Evolutionary conservation across 2,797 vertebrate species (phyloP), one percentile per base, ranked within the genome.

Genomic region (Leuciscus waleckii): DNA sequence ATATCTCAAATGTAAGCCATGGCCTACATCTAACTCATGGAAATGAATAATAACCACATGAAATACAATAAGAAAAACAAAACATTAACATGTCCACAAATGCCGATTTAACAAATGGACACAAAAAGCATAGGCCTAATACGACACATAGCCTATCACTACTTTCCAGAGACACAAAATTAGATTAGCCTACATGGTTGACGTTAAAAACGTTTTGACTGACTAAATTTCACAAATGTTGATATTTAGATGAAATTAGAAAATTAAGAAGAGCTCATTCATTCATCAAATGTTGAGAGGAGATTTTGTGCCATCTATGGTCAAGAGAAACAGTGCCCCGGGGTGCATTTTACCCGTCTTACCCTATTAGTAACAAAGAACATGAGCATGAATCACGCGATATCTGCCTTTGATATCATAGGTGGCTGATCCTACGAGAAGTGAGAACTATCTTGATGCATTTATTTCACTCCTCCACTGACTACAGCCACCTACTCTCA

Each of bases 341-440:
- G 71, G 71, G 71, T 26, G 41, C 26, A 49, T 74, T 26, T 74
- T 74, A 46, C 71, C 71, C 26, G 71, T 74, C 71, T 74, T 46
- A 46, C 71, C 71, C 71, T 74, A 74, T 74, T 74, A 74, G 43
- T 49, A 74, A 74, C 71, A 74, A 74, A 74, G 71, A 43, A 46
- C 71, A 73, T 46, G 43, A 32, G 43, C 71, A 74, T 74, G 71
- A 74, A 32, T 74, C 71, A 74, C 26, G n/a, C 41, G 4, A 14
- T n/a, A n/a, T 77, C 35, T 1, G 10, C 49, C 29, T 32, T 51
- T 54, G 10, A 75, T 75, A 19, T 75, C 9, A 1, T 26, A 56
- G 54, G 51, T 76, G 49, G 69, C 49, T 37, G 35, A 79, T 63
- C 35, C 76, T 16, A 23, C 5, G 0, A 32, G 26, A 35, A 23